phyloP scores from a whole-genome alignment of 1,140 invertebrate genomes.

The Tetragonula clypearis region DNA sequence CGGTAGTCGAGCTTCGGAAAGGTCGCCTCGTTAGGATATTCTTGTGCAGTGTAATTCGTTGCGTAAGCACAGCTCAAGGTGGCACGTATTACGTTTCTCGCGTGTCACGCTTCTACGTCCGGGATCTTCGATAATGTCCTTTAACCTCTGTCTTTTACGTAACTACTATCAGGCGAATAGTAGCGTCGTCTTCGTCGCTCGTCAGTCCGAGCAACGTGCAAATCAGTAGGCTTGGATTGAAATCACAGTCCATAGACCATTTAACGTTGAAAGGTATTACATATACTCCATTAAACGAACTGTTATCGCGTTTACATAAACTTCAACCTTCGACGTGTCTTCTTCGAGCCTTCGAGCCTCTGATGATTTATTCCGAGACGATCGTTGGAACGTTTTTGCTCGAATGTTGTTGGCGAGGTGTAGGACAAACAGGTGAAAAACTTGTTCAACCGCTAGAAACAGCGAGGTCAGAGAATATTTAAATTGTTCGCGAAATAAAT shows the following conservation, averaged over 20 bases:
- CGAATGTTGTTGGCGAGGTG: neutral
- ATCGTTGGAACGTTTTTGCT: neutral
- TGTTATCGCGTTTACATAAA: neutral
- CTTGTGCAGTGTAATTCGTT: conserved; percentile 49
- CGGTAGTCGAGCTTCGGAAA: conserved; percentile 24
- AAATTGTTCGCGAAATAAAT: too few species aligned
- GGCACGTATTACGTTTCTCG: conserved; percentile 20
- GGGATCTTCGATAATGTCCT: conserved; percentile 51
- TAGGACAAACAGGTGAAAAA: neutral
- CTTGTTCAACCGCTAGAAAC: neutral
- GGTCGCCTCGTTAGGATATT: conserved; percentile 45
- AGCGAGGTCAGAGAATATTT: too few species aligned
- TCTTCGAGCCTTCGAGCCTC: too few species aligned
- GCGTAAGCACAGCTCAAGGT: conserved; percentile 45
- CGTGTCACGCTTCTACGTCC: conserved; percentile 46
- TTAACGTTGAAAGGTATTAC: neutral
- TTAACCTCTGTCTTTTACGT: conserved; percentile 46
- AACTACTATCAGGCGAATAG: conserved; percentile 28
- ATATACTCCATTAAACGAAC: neutral
- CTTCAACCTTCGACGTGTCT: neutral
- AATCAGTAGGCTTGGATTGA: conserved; percentile 43
- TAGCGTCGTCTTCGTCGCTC: neutral
- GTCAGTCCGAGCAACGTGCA: neutral
- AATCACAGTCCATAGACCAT: conserved; percentile 16
- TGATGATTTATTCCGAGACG: neutral